These are phyloP conservation scores for Scaptomyza cyrtandrae DNA, from an alignment of 2,888 invertebrate genomes.

Conservation along the genomic window DNA sequence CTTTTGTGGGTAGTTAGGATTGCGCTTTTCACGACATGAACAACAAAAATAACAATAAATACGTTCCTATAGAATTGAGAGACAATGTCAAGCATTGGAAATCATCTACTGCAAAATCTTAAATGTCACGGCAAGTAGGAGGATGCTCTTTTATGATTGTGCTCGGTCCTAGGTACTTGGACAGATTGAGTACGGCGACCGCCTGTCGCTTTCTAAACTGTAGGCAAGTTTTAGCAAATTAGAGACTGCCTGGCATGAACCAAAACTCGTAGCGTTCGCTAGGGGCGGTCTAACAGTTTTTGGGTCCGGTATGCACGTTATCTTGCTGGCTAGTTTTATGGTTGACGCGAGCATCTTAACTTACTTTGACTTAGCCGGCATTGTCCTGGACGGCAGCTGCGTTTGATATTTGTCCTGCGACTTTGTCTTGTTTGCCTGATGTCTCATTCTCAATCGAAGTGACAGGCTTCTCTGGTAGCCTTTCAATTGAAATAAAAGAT, in stretches of 20 bases:
- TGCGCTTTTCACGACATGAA: constrained; percentile 68
- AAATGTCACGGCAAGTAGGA: constrained; percentile 66
- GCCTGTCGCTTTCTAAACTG: constrained; percentile 67
- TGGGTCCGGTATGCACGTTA: constrained; percentile 56
- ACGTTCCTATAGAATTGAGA: constrained; percentile 36
- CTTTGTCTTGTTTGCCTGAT: constrained; percentile 43
- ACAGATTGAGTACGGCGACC: constrained; percentile 15
- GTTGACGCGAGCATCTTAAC: constrained; percentile 66
- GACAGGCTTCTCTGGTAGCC: constrained; percentile 75
- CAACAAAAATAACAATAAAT: constrained; percentile 8
- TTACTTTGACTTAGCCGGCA: constrained; percentile 45
- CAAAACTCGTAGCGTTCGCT: constrained; percentile 51
- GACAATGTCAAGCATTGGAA: constrained; percentile 62
- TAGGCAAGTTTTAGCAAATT: constrained; percentile 77
- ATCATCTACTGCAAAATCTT: constrained; percentile 80
- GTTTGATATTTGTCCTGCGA: constrained; percentile 49
- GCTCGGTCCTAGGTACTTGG: constrained; percentile 16
- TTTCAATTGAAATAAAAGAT: constrained; percentile 44
- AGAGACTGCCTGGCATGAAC: constrained; percentile 60
- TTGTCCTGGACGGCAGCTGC: constrained; percentile 71
- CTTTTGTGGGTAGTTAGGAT: constrained; percentile 74
- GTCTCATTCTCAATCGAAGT: constrained; percentile 41
- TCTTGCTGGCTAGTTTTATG: constrained; percentile 68
- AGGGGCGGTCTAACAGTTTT: constrained; percentile 58
- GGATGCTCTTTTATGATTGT: constrained; percentile 54